Evolutionary conservation across 2,113 vertebrate genomes (phyloP).

Genomic region (Synchiropus splendidus): DNA sequence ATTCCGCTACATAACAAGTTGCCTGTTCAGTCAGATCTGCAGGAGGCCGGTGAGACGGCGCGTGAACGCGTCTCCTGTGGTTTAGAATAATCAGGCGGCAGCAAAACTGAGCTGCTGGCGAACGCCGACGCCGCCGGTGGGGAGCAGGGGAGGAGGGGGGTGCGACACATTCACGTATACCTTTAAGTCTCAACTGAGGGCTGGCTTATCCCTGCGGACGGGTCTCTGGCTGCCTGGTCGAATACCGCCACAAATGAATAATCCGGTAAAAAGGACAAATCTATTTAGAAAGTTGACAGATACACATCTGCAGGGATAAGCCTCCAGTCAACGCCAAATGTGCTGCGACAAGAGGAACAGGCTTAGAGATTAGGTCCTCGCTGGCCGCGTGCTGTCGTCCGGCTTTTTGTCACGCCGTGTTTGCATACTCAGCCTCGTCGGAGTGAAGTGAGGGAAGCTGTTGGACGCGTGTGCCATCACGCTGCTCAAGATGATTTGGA

Average conservation of each 20-base stretch:
- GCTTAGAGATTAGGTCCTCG: conserved; percentile 54
- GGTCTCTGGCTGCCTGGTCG: conserved; percentile 52
- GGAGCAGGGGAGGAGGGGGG: conserved; percentile 42
- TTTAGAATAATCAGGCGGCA: conserved; percentile 45
- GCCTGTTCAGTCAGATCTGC: too few relatives aligned
- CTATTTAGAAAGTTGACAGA: conserved; percentile 53
- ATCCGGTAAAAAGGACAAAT: conserved; percentile 58
- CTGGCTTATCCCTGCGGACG: conserved; percentile 57
- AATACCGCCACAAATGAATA: conserved; percentile 52
- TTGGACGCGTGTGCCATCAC: conserved; percentile 29
- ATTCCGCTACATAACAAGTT: too few relatives aligned
- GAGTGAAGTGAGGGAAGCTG: conserved; percentile 27
- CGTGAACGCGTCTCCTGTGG: conserved; percentile 40
- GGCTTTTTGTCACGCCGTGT: conserved; percentile 38
- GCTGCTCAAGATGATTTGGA: conserved; percentile 27
- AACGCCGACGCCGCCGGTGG: conserved; percentile 12
- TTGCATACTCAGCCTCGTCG: conserved; percentile 17
- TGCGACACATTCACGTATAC: conserved; percentile 47
- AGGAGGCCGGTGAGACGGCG: conserved; percentile 28
- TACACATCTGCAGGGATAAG: conserved; percentile 61
- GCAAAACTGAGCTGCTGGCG: conserved; percentile 36
- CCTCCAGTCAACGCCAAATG: conserved; percentile 48
- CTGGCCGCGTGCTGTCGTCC: conserved; percentile 30
- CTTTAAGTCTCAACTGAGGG: too few relatives aligned
- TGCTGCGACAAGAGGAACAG: conserved; percentile 50